Conservation (phyloP, 2,888 invertebrate genomes). For the Punctoribates punctum region DNA sequence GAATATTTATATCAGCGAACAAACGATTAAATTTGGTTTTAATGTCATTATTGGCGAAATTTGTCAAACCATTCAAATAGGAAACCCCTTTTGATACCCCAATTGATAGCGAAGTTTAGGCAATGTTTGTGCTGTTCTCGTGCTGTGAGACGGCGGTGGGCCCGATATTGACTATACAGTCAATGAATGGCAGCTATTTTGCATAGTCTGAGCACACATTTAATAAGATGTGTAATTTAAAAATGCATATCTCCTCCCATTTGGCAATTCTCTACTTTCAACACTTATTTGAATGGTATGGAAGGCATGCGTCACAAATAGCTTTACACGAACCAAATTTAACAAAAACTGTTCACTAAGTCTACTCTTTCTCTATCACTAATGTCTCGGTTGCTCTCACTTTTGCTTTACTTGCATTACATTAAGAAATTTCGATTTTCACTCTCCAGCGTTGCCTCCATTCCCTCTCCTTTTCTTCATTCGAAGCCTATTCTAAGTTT, state of each 20-base stretch:
- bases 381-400: slow-evolving; percentile 21
- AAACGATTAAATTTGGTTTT: slow-evolving; percentile 25
- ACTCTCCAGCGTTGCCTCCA: not conserved
- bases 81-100: slow-evolving; percentile 32
- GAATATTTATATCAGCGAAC: not conserved
- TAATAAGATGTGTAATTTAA: slow-evolving; percentile 32
- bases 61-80: slow-evolving; percentile 11
- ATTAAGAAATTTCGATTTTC: slow-evolving; percentile 36
- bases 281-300: slow-evolving; percentile 31
- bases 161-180: slow-evolving; percentile 4
- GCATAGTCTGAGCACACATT: slow-evolving; percentile 19
- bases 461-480: slow-evolving; percentile 22
- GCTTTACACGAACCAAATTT: slow-evolving; percentile 23
- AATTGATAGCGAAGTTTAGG: not conserved
- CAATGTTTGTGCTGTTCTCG: not conserved
- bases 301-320: slow-evolving; percentile 15
- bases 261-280: slow-evolving; percentile 24
- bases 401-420: slow-evolving; percentile 36
- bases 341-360: not conserved
- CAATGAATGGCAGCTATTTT: slow-evolving; percentile 31
- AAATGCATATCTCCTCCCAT: slow-evolving; percentile 28
- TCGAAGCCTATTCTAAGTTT: slow-evolving; percentile 23
- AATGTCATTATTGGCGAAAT: slow-evolving; percentile 18
- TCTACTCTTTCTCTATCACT: slow-evolving; percentile 21
- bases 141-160: slow-evolving; percentile 8